Evolutionary conservation across 2,797 vertebrate species (phyloP), one percentile per base, ranked within the genome.

Genomic region (Enteromius viviparus): DNA sequence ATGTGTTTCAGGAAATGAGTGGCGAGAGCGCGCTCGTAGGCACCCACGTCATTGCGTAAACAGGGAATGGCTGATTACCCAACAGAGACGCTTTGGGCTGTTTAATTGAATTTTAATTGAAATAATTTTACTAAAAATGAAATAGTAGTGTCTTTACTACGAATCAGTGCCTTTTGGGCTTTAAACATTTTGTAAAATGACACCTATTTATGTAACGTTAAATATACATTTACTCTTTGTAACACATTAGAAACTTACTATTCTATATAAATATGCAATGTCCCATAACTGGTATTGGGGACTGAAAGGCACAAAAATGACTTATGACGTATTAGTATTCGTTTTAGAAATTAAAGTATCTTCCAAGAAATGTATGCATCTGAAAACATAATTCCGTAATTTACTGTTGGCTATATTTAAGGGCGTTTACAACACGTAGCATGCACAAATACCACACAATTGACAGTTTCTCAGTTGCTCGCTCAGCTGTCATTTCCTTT

Each of bases 401-500:
- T 32, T 17, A 32, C 29, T 64, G 62, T 26, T 26, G 26, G 26
- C 26, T 64, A 17, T 62, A 77, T 77, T 17, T 51, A 47, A 68
- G 14, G 77, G 62, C 8, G 32, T 79, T 37, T 19, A 19, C 62
- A 17, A 51, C 45, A 66, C 32, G 1, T 9, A 78, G 6, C n/a
- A 51, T 53, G 32, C 64, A 37, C 47, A 53, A 68, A 37, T 37
- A 19, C 37, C 37, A 60, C 32, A 0, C 29, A 19, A 11, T 15
- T 15, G n/a, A 11, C 74, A 79, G 64, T 40, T 68, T 80, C n/a
- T 69, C 47, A 42, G 23, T 37, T 51, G 51, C 3, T 15, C 45
- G 37, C 62, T 51, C 62, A 23, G 47, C 62, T 23, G 64, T 79
- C 29, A 74, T 37, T 81, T 81, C 80, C 69, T 34, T 17, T 64